Evolutionary conservation across 1,140 invertebrate species (phyloP).

Genomic region (Bombus confusus): DNA sequence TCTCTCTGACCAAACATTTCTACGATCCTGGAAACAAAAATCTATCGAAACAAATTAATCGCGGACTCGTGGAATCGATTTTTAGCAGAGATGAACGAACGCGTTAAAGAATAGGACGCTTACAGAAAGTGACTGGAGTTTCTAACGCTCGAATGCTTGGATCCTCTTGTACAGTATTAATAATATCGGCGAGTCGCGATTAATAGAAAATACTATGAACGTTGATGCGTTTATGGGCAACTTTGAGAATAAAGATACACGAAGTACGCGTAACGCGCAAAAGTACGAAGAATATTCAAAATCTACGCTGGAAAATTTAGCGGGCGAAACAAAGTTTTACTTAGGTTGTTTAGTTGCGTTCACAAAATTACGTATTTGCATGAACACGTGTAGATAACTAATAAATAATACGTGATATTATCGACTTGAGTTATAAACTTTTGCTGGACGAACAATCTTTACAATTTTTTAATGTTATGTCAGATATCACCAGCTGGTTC

Average conservation of each 20-base stretch:
- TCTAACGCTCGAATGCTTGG: too few relatives aligned
- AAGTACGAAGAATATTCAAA: background rate
- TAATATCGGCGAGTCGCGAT: background rate
- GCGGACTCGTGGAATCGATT: background rate
- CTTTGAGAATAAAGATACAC: background rate
- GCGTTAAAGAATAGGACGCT: too few relatives aligned
- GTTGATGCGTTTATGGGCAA: background rate
- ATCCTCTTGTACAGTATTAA: background rate
- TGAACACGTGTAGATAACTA: too few relatives aligned
- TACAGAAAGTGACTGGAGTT: background rate
- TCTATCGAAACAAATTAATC: background rate
- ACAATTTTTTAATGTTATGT: too few relatives aligned
- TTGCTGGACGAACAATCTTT: too few relatives aligned
- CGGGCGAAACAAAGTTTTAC: too few relatives aligned
- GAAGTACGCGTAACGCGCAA: background rate
- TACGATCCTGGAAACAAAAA: background rate
- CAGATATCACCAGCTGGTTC: too few relatives aligned
- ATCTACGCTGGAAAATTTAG: background rate
- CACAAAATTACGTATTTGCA: too few relatives aligned
- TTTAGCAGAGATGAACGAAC: background rate
- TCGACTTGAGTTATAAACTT: too few relatives aligned
- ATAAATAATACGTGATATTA: too few relatives aligned
- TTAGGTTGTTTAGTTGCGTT: too few relatives aligned
- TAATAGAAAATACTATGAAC: too few relatives aligned
- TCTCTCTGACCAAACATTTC: background rate